These are phyloP conservation scores for Toxotes chatareus DNA, from an alignment of 2,113 vertebrate genomes.

Conservation along the genomic window DNA sequence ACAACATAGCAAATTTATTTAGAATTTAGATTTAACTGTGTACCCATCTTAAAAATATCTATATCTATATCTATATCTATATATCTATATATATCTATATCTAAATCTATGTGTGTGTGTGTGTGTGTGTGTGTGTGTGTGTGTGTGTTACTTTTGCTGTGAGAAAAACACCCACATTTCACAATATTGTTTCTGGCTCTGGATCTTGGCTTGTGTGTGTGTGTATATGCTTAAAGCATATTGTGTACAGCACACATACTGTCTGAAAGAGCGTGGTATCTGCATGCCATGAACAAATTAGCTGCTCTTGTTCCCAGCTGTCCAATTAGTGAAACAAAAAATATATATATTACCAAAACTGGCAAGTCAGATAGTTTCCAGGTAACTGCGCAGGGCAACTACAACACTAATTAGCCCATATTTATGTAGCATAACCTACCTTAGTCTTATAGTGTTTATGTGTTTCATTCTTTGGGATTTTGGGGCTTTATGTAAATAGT, in stretches of 20 bases:
- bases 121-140: too few species aligned
- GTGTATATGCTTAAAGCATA: neutral
- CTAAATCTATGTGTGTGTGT: too few species aligned
- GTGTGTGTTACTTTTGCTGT: too few species aligned
- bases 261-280: neutral
- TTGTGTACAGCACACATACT: neutral
- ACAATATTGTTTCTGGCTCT: too few species aligned
- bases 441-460: neutral
- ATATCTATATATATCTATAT: too few species aligned
- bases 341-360: conserved; percentile 37
- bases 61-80: too few species aligned
- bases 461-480: neutral
- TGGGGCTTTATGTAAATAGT: too few species aligned
- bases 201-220: too few species aligned
- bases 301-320: conserved; percentile 7
- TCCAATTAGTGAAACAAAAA: conserved; percentile 47
- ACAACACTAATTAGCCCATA: neutral
- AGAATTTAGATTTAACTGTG: too few species aligned
- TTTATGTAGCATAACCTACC: neutral
- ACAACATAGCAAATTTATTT: neutral
- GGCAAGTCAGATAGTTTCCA: conserved; percentile 28
- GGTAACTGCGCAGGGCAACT: conserved; percentile 18
- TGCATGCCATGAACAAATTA: conserved; percentile 20
- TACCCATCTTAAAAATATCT: too few species aligned
- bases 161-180: too few species aligned